These are phyloP conservation scores for Dendrocincla fuliginosa DNA, from an alignment of 2,797 vertebrate species.

Conservation along the genomic window DNA sequence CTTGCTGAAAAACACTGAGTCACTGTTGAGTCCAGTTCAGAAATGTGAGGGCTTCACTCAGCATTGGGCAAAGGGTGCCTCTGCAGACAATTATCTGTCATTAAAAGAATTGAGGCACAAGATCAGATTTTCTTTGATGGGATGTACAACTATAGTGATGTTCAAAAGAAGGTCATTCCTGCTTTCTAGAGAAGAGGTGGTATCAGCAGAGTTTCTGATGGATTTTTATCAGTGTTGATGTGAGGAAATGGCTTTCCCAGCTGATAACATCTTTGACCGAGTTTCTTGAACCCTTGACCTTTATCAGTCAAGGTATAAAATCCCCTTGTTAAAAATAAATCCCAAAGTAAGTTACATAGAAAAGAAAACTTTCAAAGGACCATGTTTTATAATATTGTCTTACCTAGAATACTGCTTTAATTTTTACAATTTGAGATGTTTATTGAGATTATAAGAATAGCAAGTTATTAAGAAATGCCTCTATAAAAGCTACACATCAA, in stretches of 20 bases:
- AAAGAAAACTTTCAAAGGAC: slow-evolving; percentile 4
- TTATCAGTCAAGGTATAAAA: slow-evolving; percentile 64
- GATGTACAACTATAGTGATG: slow-evolving; percentile 52
- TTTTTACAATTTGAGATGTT: background rate
- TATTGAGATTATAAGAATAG: background rate
- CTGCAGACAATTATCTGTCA: slow-evolving; percentile 75
- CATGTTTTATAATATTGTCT: background rate
- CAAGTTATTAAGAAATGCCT: background rate
- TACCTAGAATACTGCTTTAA: background rate
- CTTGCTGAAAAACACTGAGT: slow-evolving; percentile 44
- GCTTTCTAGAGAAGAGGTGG: slow-evolving; percentile 65
- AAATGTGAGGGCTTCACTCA: slow-evolving; percentile 86
- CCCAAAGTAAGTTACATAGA: slow-evolving; percentile 12
- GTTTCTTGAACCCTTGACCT: slow-evolving; percentile 80
- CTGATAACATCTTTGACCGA: slow-evolving; percentile 80
- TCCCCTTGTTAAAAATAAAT: slow-evolving; percentile 61
- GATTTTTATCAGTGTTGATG: slow-evolving; percentile 73
- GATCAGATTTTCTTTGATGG: slow-evolving; percentile 78
- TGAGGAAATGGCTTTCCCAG: slow-evolving; percentile 79
- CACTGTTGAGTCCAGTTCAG: slow-evolving; percentile 74
- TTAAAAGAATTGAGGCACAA: slow-evolving; percentile 73
- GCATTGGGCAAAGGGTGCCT: slow-evolving; percentile 60
- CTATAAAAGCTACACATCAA: background rate
- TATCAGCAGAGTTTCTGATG: slow-evolving; percentile 67
- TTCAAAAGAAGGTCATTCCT: slow-evolving; percentile 69